phyloP scores from a whole-genome alignment of 2,888 invertebrate species.

The Meandrusa payeni region DNA sequence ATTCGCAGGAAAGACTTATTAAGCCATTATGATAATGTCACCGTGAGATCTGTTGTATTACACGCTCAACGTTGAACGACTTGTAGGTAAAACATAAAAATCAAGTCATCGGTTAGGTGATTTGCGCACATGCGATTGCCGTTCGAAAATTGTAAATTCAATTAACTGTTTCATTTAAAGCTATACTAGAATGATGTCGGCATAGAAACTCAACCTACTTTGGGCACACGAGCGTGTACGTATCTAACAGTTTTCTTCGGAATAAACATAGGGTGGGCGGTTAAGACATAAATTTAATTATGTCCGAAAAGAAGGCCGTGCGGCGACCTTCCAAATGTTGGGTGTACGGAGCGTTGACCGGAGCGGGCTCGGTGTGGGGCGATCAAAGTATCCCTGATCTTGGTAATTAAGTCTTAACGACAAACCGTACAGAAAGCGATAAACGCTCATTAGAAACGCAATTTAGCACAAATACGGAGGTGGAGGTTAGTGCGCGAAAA shows the following conservation, averaged over 20 bases:
- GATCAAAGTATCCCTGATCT: slow-evolving; percentile 20
- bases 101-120: slow-evolving; percentile 47
- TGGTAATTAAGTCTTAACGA: slow-evolving; percentile 28
- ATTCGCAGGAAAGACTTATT: slow-evolving; percentile 66
- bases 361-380: slow-evolving; percentile 26
- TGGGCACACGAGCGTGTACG: slow-evolving; percentile 68
- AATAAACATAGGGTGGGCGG: slow-evolving; percentile 70
- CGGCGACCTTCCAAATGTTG: slow-evolving; percentile 73
- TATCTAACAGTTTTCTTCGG: slow-evolving; percentile 68
- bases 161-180: slow-evolving; percentile 59
- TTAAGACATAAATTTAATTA: slow-evolving; percentile 49
- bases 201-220: slow-evolving; percentile 76
- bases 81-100: slow-evolving; percentile 27
- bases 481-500: slow-evolving; percentile 14
- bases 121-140: slow-evolving; percentile 31
- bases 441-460: slow-evolving; percentile 22
- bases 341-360: slow-evolving; percentile 68
- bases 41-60: slow-evolving; percentile 48
- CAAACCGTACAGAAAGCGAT: slow-evolving; percentile 16
- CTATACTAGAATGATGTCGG: slow-evolving; percentile 57
- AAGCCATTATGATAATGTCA: slow-evolving; percentile 64
- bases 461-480: slow-evolving; percentile 16
- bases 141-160: slow-evolving; percentile 44
- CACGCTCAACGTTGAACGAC: slow-evolving; percentile 1
- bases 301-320: slow-evolving; percentile 74